These are phyloP conservation scores for Epistrophella euchroma DNA, from an alignment of 2,888 invertebrate genomes.

Conservation along the genomic window DNA sequence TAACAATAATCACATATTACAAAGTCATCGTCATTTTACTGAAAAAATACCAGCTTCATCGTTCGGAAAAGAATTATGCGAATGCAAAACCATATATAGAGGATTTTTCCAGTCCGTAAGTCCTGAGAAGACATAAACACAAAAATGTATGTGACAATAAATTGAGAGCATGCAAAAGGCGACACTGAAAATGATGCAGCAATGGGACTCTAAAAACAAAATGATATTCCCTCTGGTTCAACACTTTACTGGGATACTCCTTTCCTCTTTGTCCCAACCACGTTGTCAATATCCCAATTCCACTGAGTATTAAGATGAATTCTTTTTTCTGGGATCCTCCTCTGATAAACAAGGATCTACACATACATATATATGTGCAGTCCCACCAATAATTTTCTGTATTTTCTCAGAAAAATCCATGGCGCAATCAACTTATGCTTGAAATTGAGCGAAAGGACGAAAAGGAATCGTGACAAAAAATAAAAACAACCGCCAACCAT, in stretches of 20 bases:
- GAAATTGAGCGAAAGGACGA: conserved; percentile 21
- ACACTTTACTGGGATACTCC: conserved; percentile 7
- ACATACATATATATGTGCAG: not conserved
- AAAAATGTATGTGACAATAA: not conserved
- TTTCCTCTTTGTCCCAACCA: conserved; percentile 2
- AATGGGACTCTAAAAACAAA: not conserved
- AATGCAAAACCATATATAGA: not conserved
- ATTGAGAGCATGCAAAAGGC: not conserved
- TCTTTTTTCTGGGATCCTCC: conserved; percentile 33
- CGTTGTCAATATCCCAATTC: conserved; percentile 7
- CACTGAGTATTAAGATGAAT: conserved; percentile 44
- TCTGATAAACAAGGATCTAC: conserved; percentile 57
- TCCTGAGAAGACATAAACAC: not conserved
- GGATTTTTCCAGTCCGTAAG: not conserved
- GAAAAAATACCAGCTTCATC: not conserved
- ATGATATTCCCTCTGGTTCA: not conserved
- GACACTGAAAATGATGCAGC: not conserved
- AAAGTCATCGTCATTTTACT: not conserved
- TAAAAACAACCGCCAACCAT: conserved; percentile 26
- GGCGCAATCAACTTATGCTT: conserved; percentile 60
- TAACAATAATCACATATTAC: no score
- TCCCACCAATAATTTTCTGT: conserved; percentile 6
- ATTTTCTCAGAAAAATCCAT: conserved; percentile 40
- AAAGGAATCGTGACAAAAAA: conserved; percentile 13
- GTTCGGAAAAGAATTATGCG: not conserved